A percentile compares a stretch with the other conserved stretches of the same genome.
Evolutionary conservation across 2,113 vertebrate species (phyloP).

Genomic region (Chloropsis hardwickii): DNA sequence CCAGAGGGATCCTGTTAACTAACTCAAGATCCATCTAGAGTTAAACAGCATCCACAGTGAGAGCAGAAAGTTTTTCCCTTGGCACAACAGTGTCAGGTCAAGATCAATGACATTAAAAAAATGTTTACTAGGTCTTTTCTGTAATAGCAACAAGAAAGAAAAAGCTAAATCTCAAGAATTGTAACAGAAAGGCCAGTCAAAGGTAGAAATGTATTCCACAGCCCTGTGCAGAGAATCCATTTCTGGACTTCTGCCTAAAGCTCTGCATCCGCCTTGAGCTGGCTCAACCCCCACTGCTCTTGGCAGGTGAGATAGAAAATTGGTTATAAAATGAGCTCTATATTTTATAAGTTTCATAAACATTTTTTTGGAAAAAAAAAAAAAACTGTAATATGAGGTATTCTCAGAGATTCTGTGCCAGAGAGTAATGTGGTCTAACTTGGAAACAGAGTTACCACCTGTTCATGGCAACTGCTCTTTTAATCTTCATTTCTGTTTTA

Average conservation of each 20-base stretch:
- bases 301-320: slow-evolving; percentile 56
- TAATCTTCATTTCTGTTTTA: slow-evolving; percentile 50
- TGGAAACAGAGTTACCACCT: slow-evolving; percentile 61
- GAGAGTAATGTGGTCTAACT: slow-evolving; percentile 49
- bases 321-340: slow-evolving; percentile 55
- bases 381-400: slow-evolving; percentile 28
- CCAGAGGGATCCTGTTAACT: background rate
- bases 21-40: background rate
- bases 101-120: background rate
- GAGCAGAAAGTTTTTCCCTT: background rate
- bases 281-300: slow-evolving; percentile 45
- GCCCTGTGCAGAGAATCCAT: slow-evolving; percentile 3
- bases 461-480: slow-evolving; percentile 47
- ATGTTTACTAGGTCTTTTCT: background rate
- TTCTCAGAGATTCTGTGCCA: slow-evolving; percentile 30
- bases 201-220: slow-evolving; percentile 20
- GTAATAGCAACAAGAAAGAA: background rate
- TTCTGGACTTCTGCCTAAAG: slow-evolving; percentile 56
- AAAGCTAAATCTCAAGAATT: background rate
- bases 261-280: slow-evolving; percentile 47
- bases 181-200: background rate
- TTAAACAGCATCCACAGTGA: background rate
- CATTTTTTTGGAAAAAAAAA: background rate
- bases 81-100: background rate
- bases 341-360: slow-evolving; percentile 68